These are phyloP conservation scores for Phoxinus phoxinus DNA, from an alignment of 2,113 vertebrate genomes.

Conservation along the genomic window DNA sequence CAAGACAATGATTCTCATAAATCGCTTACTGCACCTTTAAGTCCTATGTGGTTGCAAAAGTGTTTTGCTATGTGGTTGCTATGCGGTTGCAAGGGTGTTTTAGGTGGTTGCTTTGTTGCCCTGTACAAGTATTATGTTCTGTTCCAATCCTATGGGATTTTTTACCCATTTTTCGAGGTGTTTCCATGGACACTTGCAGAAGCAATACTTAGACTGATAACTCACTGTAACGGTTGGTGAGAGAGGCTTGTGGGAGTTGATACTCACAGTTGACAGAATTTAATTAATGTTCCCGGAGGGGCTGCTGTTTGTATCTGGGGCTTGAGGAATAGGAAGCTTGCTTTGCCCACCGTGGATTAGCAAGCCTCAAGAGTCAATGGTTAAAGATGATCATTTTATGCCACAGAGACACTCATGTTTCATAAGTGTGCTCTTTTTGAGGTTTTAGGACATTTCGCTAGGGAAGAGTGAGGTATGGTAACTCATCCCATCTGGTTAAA, in stretches of 20 bases:
- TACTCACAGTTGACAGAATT: background rate
- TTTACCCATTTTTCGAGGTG: background rate
- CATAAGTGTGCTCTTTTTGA: background rate
- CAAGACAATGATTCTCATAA: no score
- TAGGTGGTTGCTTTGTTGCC: background rate
- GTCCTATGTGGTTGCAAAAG: no score
- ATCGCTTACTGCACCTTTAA: no score
- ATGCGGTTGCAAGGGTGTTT: background rate
- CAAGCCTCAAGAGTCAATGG: background rate
- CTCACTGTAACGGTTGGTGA: background rate
- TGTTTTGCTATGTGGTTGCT: background rate
- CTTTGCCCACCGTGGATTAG: background rate
- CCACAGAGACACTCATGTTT: background rate
- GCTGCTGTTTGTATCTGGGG: conserved; percentile 28
- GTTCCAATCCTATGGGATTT: background rate
- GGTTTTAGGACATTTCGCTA: no score
- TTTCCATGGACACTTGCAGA: background rate
- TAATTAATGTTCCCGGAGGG: conserved; percentile 41
- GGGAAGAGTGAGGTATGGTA: background rate
- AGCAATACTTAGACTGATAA: background rate
- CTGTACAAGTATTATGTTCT: background rate
- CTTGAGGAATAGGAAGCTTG: background rate
- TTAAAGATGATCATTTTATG: background rate
- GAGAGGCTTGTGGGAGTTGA: conserved; percentile 18
- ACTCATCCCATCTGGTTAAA: background rate